phyloP scores from a whole-genome alignment of 2,797 vertebrate species.

The Benthosema pterotum region DNA sequence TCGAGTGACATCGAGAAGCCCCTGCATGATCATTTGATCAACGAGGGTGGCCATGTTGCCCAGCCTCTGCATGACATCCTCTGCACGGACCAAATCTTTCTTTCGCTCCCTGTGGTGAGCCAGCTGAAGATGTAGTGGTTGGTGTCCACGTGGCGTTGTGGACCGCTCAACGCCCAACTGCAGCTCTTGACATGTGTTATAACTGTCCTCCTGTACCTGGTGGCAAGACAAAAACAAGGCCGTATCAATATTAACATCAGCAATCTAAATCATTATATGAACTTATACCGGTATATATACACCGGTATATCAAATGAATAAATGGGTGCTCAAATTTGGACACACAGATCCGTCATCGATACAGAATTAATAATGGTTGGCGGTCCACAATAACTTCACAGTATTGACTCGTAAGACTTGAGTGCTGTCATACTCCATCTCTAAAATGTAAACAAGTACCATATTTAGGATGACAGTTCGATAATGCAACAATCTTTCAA shows the following conservation, averaged over 20 bases:
- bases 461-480: conserved; percentile 63
- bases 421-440: background rate
- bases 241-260: background rate
- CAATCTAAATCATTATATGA: too few relatives aligned
- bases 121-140: conserved; percentile 66
- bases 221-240: conserved; percentile 5
- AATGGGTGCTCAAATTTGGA: too few relatives aligned
- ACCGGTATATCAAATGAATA: too few relatives aligned
- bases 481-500: conserved; percentile 71
- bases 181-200: conserved; percentile 68
- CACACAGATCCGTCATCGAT: too few relatives aligned
- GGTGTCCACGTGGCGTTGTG: conserved; percentile 24
- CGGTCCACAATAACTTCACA: background rate
- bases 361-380: too few relatives aligned
- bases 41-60: conserved; percentile 78
- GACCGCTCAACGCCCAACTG: conserved; percentile 65
- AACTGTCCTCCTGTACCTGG: conserved; percentile 80
- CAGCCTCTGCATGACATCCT: conserved; percentile 69
- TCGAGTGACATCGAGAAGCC: conserved; percentile 68
- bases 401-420: background rate
- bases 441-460: conserved; percentile 62
- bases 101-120: conserved; percentile 54
- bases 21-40: conserved; percentile 80
- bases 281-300: too few relatives aligned
- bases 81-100: conserved; percentile 53